Percentiles rank a stretch among this genome's conserved stretches.
phyloP scores from a whole-genome alignment of 2,797 vertebrate species.

The Takifugu ocellatus region DNA sequence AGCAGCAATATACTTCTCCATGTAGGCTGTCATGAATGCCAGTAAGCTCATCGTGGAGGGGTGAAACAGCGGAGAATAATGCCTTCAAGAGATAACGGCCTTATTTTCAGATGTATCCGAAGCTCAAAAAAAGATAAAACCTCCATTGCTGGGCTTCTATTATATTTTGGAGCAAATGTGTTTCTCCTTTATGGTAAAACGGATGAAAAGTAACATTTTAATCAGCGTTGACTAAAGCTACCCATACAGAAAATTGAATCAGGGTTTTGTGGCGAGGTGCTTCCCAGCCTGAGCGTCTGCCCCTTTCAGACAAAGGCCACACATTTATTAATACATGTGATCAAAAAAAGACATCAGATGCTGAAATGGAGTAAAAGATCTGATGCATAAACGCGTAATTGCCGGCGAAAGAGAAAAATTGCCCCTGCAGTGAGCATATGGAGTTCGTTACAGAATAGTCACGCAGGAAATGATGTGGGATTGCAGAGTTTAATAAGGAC shows the following conservation, averaged over 20 bases:
- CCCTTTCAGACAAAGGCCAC: slow-evolving; percentile 10
- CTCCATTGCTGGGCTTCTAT: slow-evolving; percentile 44
- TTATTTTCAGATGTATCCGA: too few species aligned
- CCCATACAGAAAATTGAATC: slow-evolving; percentile 11
- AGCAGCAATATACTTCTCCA: slow-evolving; percentile 30
- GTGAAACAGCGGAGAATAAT: slow-evolving; percentile 8
- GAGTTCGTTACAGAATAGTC: slow-evolving; percentile 33
- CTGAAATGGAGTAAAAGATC: slow-evolving; percentile 49
- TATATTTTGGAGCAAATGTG: slow-evolving; percentile 42
- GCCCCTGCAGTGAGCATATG: slow-evolving; percentile 29
- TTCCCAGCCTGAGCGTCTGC: slow-evolving; percentile 31
- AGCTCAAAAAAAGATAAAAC: slow-evolving; percentile 26
- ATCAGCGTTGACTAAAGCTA: slow-evolving; percentile 26
- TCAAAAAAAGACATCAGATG: slow-evolving; percentile 23
- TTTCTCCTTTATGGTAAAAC: slow-evolving; percentile 36
- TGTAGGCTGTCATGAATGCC: slow-evolving; percentile 27
- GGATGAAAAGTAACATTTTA: slow-evolving; percentile 42
- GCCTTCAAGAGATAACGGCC: too few species aligned
- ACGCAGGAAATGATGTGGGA: slow-evolving; percentile 22
- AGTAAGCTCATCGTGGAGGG: slow-evolving; percentile 9
- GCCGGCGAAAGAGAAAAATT: slow-evolving; percentile 30
- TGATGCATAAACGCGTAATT: slow-evolving; percentile 35
- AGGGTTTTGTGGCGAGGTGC: slow-evolving; percentile 5
- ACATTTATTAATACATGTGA: slow-evolving; percentile 26
- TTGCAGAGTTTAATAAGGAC: slow-evolving; percentile 17